phyloP scores from a whole-genome alignment of 92 coral and sea anemone species.

The Pocillopora meandrina region DNA sequence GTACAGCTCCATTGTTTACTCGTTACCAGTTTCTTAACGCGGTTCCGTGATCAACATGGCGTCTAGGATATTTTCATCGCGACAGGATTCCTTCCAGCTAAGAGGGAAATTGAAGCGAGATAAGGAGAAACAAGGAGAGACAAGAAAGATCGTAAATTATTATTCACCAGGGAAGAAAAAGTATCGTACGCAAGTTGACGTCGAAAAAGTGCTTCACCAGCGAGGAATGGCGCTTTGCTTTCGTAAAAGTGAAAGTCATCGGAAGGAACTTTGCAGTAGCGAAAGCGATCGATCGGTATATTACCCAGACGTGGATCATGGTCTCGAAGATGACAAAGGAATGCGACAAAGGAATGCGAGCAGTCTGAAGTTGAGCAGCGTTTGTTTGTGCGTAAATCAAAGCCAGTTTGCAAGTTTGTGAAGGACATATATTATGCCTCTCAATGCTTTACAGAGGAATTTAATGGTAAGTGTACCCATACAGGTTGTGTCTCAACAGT shows the following conservation, averaged over 20 bases:
- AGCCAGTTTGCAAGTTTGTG: conserved; percentile 26
- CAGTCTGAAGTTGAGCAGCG: conserved; percentile 16
- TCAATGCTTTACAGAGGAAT: conserved; percentile 39
- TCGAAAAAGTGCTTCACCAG: neutral
- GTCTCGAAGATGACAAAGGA: neutral
- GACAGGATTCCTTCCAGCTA: neutral
- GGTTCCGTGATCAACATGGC: neutral
- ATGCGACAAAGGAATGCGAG: neutral
- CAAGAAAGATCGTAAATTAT: neutral
- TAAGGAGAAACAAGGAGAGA: conserved; percentile 1
- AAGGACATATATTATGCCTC: conserved; percentile 36
- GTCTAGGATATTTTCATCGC: neutral
- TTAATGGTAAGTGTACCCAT: conserved; percentile 48
- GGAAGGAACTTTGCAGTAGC: neutral
- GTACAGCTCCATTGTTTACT: neutral
- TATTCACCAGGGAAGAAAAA: conserved; percentile 20
- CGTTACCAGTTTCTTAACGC: neutral
- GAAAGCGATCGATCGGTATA: too few species aligned
- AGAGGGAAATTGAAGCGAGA: neutral
- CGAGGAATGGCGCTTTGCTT: neutral
- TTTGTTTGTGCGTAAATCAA: conserved; percentile 24
- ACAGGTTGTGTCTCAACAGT: too few species aligned
- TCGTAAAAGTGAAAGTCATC: neutral
- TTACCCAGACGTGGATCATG: too few species aligned
- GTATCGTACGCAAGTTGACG: neutral